phyloP scores from a whole-genome alignment of 2,888 invertebrate genomes.

The Caenorhabditis imperialis region DNA sequence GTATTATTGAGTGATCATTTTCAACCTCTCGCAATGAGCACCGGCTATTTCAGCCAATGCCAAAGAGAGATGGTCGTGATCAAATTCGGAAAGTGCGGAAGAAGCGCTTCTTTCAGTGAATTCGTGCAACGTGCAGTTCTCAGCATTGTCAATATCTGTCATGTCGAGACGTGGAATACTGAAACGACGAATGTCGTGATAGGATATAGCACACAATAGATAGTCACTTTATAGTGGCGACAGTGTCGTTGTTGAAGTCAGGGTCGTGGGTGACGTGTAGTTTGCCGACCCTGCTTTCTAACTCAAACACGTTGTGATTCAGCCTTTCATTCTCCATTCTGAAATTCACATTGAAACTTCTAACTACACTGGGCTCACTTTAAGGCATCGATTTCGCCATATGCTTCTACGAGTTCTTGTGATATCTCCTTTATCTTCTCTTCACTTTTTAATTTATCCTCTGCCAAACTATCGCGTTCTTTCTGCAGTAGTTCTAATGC shows the following conservation, averaged over 20 bases:
- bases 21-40: conserved; percentile 36
- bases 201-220: conserved; percentile 4
- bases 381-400: conserved; percentile 47
- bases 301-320: conserved; percentile 26
- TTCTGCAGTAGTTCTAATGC: conserved; percentile 11
- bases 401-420: conserved; percentile 40
- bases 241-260: conserved; percentile 4
- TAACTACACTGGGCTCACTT: conserved; percentile 21
- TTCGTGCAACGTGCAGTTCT: conserved; percentile 36
- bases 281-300: conserved; percentile 12
- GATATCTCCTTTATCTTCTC: conserved; percentile 22
- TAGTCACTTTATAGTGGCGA: conserved; percentile 27
- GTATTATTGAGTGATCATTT: conserved; percentile 17
- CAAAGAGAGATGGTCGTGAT: conserved; percentile 24
- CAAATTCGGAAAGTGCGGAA: conserved; percentile 23
- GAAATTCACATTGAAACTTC: conserved; percentile 8
- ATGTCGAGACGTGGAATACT: conserved; percentile 56
- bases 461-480: conserved; percentile 20
- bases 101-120: conserved; percentile 28
- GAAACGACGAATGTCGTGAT: conserved; percentile 37
- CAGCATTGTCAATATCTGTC: conserved; percentile 42
- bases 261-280: not conserved
- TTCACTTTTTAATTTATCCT: conserved; percentile 20
- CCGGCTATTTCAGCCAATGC: conserved; percentile 47
- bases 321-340: conserved; percentile 53